Evolutionary conservation across 64 coral and sea anemone species (phyloP).

Genomic region (Orbicella faveolata): DNA sequence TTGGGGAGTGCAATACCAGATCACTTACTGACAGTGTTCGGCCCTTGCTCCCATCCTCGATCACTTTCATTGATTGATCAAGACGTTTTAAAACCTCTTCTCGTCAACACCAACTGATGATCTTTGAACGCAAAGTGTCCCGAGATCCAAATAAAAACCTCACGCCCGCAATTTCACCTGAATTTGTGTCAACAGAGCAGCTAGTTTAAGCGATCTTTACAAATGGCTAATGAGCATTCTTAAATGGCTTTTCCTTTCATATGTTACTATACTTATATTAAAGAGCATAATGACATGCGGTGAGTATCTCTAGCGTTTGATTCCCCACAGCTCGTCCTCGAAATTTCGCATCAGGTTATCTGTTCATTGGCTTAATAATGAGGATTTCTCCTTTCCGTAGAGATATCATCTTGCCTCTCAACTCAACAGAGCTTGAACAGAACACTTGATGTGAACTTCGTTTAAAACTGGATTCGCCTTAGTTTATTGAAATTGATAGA

Average conservation of each 20-base stretch:
- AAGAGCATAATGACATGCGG: neutral
- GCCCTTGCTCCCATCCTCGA: neutral
- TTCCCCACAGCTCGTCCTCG: neutral
- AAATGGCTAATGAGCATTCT: constrained; percentile 41
- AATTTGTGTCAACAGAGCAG: constrained; percentile 41
- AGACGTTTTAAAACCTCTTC: constrained; percentile 3
- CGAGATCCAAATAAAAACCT: constrained; percentile 21
- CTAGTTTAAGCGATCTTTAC: constrained; percentile 10
- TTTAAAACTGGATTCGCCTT: neutral
- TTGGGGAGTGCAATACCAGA: neutral
- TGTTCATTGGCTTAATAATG: neutral
- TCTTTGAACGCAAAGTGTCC: neutral
- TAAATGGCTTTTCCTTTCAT: constrained; percentile 23
- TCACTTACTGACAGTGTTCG: neutral
- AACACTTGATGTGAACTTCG: constrained; percentile 13
- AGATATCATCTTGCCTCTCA: neutral
- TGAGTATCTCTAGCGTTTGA: neutral
- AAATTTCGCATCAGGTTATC: constrained; percentile 19
- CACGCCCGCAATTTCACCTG: constrained; percentile 12
- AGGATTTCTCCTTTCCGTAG: constrained; percentile 26
- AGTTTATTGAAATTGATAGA: neutral
- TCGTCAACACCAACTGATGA: neutral
- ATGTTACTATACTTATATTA: neutral
- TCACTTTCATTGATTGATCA: neutral
- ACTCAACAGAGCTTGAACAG: neutral